Percentiles rank a stretch among this genome's conserved stretches.
Conservation (phyloP, 2,113 vertebrate genomes). For the Cryptoleucopteryx plumbea region DNA sequence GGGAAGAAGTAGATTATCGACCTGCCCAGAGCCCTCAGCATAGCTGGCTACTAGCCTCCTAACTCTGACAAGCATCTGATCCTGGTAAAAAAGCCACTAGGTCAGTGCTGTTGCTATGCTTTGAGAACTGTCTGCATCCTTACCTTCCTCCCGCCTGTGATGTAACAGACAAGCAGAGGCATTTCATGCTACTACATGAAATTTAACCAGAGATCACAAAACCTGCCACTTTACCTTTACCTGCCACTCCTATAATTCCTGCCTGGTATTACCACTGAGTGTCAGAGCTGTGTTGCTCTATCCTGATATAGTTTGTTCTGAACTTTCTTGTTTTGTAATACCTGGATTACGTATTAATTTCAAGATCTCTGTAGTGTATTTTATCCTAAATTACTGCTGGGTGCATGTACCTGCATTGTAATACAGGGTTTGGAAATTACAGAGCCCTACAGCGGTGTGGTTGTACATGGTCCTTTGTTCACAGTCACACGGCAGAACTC, state of each 20-base stretch:
- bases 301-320: background rate
- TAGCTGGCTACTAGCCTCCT: background rate
- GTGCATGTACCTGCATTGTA: background rate
- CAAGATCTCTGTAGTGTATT: background rate
- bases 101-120: background rate
- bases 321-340: background rate
- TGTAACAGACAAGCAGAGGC: background rate
- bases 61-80: background rate
- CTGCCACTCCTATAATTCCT: background rate
- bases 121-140: background rate
- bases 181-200: background rate
- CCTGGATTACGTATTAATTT: background rate
- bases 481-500: background rate
- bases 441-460: background rate
- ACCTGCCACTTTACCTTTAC: background rate
- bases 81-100: background rate
- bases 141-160: background rate
- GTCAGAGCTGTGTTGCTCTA: background rate
- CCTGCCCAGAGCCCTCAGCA: background rate
- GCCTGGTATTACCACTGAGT: background rate
- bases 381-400: background rate
- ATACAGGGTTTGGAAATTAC: background rate
- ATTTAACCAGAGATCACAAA: background rate
- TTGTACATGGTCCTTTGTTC: background rate
- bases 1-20: background rate